Conservation (phyloP, 2,797 vertebrate species). For the Halcyon smyrnensis region DNA sequence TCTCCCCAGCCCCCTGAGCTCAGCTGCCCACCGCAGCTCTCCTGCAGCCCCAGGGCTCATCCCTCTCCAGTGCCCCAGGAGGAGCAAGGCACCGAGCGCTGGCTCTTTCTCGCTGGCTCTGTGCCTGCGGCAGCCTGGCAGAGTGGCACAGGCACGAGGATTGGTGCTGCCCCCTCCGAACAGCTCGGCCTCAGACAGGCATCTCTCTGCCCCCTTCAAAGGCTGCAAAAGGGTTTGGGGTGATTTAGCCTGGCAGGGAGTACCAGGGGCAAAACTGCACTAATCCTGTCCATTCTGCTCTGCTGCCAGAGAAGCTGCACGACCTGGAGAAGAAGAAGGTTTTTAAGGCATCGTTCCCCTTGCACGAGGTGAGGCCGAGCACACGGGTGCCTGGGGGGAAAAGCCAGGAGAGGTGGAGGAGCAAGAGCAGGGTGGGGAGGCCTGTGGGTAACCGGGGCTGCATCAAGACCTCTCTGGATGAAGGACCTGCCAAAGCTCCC, state of each 20-base stretch:
- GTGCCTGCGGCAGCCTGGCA: background rate
- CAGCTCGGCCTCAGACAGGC: background rate
- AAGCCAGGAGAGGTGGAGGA: background rate
- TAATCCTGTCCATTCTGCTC: background rate
- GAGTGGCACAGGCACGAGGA: background rate
- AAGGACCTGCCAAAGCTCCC: fast-evolving
- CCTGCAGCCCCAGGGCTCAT: background rate
- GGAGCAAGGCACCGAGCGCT: background rate
- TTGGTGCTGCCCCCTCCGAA: background rate
- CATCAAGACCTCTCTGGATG: background rate
- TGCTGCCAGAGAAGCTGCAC: slow-evolving; percentile 78
- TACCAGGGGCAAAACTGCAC: background rate
- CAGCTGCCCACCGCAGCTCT: background rate
- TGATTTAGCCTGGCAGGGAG: background rate
- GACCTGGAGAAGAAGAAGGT: slow-evolving; percentile 83
- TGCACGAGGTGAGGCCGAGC: slow-evolving; percentile 84
- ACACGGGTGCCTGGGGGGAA: background rate
- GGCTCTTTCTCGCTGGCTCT: background rate
- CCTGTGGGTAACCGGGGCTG: background rate
- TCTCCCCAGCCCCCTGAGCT: background rate
- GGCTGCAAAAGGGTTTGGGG: background rate
- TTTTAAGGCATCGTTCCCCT: slow-evolving; percentile 87
- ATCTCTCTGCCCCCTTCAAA: too few relatives aligned
- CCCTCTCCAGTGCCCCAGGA: background rate
- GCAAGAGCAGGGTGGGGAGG: background rate